Evolutionary conservation across 1,140 invertebrate genomes (phyloP).

Genomic region (Drosophila ananassae): DNA sequence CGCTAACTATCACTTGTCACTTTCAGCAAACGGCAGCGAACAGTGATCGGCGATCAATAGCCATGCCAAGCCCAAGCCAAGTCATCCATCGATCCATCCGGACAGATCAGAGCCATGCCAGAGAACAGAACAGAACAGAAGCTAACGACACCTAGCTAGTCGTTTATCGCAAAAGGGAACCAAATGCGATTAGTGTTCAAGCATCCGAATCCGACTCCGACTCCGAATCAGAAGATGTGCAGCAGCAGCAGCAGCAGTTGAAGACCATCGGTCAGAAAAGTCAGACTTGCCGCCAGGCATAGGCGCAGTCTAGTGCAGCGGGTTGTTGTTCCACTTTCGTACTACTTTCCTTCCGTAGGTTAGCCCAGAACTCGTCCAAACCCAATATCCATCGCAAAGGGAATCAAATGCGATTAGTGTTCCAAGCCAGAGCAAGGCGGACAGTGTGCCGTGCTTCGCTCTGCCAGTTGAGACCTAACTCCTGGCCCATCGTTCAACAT

Average conservation of each 20-base stretch:
- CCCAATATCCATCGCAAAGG: slow-evolving; percentile 72
- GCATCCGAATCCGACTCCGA: slow-evolving; percentile 38
- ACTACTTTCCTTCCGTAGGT: slow-evolving; percentile 46
- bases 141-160: slow-evolving; percentile 34
- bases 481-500: slow-evolving; percentile 74
- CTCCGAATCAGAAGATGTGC: slow-evolving; percentile 33
- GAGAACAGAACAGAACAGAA: slow-evolving; percentile 33
- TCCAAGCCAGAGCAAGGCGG: slow-evolving; percentile 65
- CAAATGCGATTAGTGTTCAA: slow-evolving; percentile 76
- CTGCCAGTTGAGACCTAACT: slow-evolving; percentile 76
- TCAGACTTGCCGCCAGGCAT: slow-evolving; percentile 1
- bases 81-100: slow-evolving; percentile 2
- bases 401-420: slow-evolving; percentile 82
- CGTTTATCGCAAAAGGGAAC: slow-evolving; percentile 72
- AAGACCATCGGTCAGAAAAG: slow-evolving; percentile 28
- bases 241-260: slow-evolving; percentile 42
- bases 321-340: slow-evolving; percentile 46
- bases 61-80: slow-evolving; percentile 2
- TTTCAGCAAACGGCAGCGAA: slow-evolving; percentile 35
- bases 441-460: slow-evolving; percentile 51
- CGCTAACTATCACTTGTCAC: slow-evolving; percentile 27
- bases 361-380: slow-evolving; percentile 41
- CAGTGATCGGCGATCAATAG: slow-evolving; percentile 21
- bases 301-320: slow-evolving; percentile 15
- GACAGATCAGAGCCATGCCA: slow-evolving; percentile 9